phyloP scores from a whole-genome alignment of 2,797 vertebrate genomes.

The Chelidonichthys spinosus region DNA sequence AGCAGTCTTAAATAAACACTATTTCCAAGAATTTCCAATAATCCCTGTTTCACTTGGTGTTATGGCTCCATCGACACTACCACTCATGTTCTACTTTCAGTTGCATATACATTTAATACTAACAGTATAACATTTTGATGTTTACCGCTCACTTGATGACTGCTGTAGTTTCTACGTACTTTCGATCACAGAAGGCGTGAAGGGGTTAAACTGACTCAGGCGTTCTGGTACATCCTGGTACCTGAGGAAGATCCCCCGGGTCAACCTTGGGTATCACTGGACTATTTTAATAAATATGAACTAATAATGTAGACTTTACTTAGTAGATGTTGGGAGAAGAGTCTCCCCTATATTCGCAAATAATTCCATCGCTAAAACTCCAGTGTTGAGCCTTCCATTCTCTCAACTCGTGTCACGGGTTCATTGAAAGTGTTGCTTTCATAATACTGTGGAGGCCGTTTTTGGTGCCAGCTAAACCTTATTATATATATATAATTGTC shows the following conservation, averaged over 20 bases:
- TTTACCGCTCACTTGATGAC: neutral
- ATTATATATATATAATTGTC: conserved; percentile 19
- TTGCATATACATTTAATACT: too few relatives aligned
- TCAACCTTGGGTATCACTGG: neutral
- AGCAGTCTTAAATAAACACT: neutral
- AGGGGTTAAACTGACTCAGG: neutral
- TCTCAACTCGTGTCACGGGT: conserved; percentile 27
- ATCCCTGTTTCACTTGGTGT: neutral
- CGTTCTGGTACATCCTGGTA: neutral
- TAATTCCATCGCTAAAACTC: neutral
- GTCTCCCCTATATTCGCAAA: neutral
- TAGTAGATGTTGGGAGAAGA: neutral
- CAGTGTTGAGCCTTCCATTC: conserved; percentile 5
- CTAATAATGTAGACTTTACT: neutral
- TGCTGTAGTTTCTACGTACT: neutral
- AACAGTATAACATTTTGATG: too few relatives aligned
- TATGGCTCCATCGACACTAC: too few relatives aligned
- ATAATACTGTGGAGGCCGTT: conserved; percentile 26
- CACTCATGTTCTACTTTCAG: too few relatives aligned
- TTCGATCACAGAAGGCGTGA: neutral
- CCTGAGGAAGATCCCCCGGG: neutral
- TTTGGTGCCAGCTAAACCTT: conserved; percentile 46
- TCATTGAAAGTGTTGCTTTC: conserved; percentile 41
- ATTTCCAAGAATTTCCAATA: neutral
- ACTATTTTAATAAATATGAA: neutral